A percentile compares a stretch with the other conserved stretches of the same genome.
phyloP scores from a whole-genome alignment of 2,797 vertebrate species.

The Acrossocheilus fasciatus region DNA sequence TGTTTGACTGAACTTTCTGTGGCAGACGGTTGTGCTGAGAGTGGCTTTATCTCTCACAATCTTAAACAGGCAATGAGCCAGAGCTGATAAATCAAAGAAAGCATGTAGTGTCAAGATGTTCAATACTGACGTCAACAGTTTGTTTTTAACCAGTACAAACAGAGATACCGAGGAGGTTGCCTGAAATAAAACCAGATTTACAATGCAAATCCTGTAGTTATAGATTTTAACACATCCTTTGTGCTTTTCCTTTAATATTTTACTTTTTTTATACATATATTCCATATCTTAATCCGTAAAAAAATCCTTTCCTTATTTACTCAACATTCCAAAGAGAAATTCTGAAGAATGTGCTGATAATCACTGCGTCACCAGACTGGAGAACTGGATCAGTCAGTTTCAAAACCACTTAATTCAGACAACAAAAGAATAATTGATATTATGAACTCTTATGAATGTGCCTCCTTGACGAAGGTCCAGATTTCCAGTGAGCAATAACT shows the following conservation, averaged over 20 bases:
- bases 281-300: background rate
- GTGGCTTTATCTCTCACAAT: background rate
- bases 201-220: background rate
- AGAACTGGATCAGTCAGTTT: background rate
- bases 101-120: background rate
- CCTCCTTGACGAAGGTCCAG: background rate
- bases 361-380: too few species aligned
- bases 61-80: conserved; percentile 3
- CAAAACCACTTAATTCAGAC: background rate
- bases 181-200: background rate
- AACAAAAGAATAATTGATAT: background rate
- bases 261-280: background rate
- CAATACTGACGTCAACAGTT: conserved; percentile 12
- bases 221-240: background rate
- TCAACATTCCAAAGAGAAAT: background rate
- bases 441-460: background rate
- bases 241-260: background rate
- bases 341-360: background rate
- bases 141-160: conserved; percentile 16
- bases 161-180: background rate
- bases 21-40: background rate
- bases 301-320: background rate
- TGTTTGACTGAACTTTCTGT: background rate
- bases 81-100: conserved; percentile 18
- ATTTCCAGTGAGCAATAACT: background rate